These are phyloP conservation scores for Drosophila paucipuncta DNA, from an alignment of 2,888 invertebrate species.

Conservation along the genomic window DNA sequence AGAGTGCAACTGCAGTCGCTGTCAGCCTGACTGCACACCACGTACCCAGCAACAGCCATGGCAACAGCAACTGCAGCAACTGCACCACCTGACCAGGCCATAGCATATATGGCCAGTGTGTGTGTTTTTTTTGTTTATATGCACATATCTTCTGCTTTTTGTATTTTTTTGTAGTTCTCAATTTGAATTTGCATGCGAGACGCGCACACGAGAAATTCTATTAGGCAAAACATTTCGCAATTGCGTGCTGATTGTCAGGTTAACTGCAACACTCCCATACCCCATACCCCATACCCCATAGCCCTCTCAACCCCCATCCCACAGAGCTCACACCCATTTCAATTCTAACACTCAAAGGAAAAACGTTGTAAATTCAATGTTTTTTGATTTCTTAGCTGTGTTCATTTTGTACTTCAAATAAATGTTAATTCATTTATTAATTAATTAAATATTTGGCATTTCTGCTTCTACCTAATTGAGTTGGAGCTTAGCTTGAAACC, in stretches of 20 bases:
- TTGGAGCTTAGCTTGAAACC: neutral
- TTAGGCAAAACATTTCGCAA: conserved; percentile 79
- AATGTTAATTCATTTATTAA: neutral
- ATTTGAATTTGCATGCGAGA: conserved; percentile 73
- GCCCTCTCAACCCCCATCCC: neutral
- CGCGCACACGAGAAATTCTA: conserved; percentile 77
- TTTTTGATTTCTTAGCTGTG: neutral
- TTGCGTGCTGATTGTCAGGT: conserved; percentile 79
- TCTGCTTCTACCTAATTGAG: neutral
- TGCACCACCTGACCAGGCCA: conserved; percentile 26
- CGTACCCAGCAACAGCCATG: conserved; percentile 4
- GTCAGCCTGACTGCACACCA: conserved; percentile 61
- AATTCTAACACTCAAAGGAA: conserved; percentile 2
- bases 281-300: neutral
- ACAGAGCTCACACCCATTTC: neutral
- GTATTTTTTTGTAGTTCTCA: conserved; percentile 34
- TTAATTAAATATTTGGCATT: neutral
- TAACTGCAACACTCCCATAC: conserved; percentile 27
- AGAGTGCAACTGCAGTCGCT: conserved; percentile 59
- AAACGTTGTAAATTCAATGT: neutral
- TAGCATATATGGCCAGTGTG: conserved; percentile 28
- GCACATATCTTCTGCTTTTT: neutral
- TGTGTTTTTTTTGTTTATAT: neutral
- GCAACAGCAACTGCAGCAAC: conserved; percentile 6
- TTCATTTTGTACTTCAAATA: neutral